phyloP scores from a whole-genome alignment of 2,797 vertebrate species.

The Siniperca scherzeri region DNA sequence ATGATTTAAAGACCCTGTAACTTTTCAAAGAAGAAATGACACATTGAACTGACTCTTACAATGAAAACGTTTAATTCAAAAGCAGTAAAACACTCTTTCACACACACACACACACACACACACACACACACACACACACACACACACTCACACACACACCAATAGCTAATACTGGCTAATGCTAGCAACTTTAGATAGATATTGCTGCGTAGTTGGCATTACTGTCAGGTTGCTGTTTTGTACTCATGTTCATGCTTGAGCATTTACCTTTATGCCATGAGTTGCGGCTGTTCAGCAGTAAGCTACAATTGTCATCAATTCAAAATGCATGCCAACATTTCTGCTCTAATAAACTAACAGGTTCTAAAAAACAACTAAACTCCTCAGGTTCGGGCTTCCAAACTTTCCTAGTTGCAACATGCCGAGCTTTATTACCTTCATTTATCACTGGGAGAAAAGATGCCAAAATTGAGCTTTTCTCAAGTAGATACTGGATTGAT shows the following conservation, averaged over 20 bases:
- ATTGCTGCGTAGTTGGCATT: neutral
- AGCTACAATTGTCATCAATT: neutral
- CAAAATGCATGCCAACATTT: neutral
- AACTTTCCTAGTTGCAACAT: slow-evolving; percentile 3
- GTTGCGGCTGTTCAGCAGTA: too few species aligned
- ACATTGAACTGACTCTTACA: neutral
- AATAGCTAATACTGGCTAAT: neutral
- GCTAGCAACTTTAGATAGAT: neutral
- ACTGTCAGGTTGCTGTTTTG: neutral
- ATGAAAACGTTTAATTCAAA: neutral
- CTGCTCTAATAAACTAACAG: neutral
- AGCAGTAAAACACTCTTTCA: neutral
- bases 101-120: too few species aligned
- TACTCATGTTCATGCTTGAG: neutral
- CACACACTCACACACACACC: too few species aligned
- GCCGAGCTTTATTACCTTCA: neutral
- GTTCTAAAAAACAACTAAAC: neutral
- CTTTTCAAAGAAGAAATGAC: neutral
- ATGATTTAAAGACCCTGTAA: neutral
- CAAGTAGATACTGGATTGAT: neutral
- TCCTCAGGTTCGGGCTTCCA: neutral
- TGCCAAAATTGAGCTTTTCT: neutral
- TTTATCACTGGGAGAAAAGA: slow-evolving; percentile 1
- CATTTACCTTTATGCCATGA: neutral
- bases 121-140: too few species aligned